Conservation (phyloP, 2,888 invertebrate species). For the Leucoptera coffeella region DNA sequence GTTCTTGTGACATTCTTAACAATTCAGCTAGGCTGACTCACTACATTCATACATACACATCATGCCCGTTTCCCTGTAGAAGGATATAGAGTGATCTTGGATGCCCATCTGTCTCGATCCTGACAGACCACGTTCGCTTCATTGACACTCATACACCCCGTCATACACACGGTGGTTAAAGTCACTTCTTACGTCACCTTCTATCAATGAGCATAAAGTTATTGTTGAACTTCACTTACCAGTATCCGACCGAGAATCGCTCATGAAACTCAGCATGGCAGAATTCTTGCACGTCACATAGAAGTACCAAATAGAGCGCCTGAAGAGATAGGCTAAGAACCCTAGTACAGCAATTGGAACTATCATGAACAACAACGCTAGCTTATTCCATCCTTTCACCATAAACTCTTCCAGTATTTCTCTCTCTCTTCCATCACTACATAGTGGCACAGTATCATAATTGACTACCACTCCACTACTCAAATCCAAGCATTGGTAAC, state of each 20-base stretch:
- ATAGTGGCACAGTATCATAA: conserved; percentile 12
- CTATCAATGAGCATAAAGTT: no score
- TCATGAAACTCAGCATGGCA: conserved; percentile 45
- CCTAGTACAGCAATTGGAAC: conserved; percentile 12
- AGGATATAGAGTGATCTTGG: no score
- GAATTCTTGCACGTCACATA: conserved; percentile 53
- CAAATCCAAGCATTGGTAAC: conserved; percentile 16
- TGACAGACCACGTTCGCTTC: no score
- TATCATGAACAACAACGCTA: no score
- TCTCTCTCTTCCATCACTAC: conserved; percentile 10
- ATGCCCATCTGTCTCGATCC: no score
- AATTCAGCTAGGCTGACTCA: no score
- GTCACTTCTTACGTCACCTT: no score
- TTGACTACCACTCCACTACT: conserved; percentile 11
- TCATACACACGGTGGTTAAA: no score
- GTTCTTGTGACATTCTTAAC: no score
- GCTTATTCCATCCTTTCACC: conserved; percentile 8
- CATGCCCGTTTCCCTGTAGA: no score
- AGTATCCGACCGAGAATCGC: conserved; percentile 21
- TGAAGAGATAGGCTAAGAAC: conserved; percentile 15
- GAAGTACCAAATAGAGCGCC: conserved; percentile 51
- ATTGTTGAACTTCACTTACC: conserved; percentile 15
- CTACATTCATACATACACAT: no score
- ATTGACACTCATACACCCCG: no score
- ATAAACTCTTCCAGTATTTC: conserved; percentile 9